Conservation (phyloP, 2,888 invertebrate species). For the Periphyllus acericola region DNA sequence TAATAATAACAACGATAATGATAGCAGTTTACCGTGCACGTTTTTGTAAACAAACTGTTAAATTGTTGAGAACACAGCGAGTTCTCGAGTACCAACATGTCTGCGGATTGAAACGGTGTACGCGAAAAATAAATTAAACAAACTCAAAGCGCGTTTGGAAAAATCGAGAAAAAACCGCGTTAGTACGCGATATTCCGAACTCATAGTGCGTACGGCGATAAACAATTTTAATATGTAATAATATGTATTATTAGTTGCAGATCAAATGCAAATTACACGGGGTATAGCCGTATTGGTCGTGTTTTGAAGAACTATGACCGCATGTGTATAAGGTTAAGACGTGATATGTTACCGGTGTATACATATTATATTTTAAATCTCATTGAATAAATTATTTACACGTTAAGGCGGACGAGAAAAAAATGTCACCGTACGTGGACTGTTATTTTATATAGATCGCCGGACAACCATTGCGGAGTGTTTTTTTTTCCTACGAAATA, state of each 20-base stretch:
- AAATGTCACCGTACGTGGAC: neutral
- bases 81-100: neutral
- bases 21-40: neutral
- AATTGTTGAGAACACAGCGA: neutral
- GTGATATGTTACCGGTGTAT: neutral
- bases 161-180: neutral
- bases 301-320: neutral
- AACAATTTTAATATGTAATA: too few relatives aligned
- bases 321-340: neutral
- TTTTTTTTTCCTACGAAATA: neutral
- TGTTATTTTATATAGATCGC: neutral
- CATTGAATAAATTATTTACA: slow-evolving; percentile 10
- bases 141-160: neutral
- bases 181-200: too few relatives aligned
- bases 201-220: too few relatives aligned
- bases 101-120: neutral
- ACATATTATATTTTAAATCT: neutral
- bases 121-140: neutral
- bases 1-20: neutral
- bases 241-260: neutral
- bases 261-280: neutral
- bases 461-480: neutral
- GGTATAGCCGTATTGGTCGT: too few relatives aligned
- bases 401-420: neutral
- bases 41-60: slow-evolving; percentile 17